phyloP scores from a whole-genome alignment of 2,888 invertebrate genomes.

The Drosophila algonquin region DNA sequence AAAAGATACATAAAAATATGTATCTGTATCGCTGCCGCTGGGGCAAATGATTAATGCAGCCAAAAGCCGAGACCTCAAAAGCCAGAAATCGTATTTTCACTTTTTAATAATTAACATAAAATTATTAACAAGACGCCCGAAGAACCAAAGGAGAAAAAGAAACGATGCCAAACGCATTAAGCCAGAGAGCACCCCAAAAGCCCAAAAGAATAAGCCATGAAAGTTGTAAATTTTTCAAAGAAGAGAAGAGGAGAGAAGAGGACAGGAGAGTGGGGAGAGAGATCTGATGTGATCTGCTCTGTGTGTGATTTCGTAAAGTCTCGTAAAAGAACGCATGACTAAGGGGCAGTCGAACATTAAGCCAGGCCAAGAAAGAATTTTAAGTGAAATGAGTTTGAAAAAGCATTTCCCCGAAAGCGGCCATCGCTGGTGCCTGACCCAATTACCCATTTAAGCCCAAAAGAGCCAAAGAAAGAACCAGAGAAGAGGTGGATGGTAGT shows the following conservation, averaged over 20 bases:
- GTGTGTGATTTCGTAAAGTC: conserved; percentile 59
- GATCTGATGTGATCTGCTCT: conserved; percentile 35
- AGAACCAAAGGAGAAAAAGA: conserved; percentile 47
- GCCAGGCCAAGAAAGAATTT: conserved; percentile 67
- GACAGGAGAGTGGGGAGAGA: not conserved
- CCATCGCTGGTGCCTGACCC: conserved; percentile 65
- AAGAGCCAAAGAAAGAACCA: conserved; percentile 48
- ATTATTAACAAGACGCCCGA: conserved; percentile 62
- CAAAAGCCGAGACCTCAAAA: conserved; percentile 45
- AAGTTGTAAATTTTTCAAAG: conserved; percentile 60
- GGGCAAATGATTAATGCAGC: conserved; percentile 52
- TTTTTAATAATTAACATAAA: conserved; percentile 79
- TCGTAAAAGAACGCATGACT: conserved; percentile 71
- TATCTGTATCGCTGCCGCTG: conserved; percentile 6
- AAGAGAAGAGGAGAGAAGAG: not conserved
- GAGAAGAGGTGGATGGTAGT: conserved; percentile 18
- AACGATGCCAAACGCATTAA: conserved; percentile 64
- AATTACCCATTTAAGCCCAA: conserved; percentile 76
- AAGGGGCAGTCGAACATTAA: conserved; percentile 32
- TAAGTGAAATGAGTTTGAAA: conserved; percentile 72
- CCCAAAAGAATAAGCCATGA: conserved; percentile 62
- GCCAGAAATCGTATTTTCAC: conserved; percentile 66
- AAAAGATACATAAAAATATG: conserved; percentile 6
- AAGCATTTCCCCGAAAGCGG: conserved; percentile 74
- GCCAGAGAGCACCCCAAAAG: conserved; percentile 29